A percentile compares a stretch with the other conserved stretches of the same genome.
Conservation (phyloP, 2,888 invertebrate species). For the Eupithecia abbreviata region DNA sequence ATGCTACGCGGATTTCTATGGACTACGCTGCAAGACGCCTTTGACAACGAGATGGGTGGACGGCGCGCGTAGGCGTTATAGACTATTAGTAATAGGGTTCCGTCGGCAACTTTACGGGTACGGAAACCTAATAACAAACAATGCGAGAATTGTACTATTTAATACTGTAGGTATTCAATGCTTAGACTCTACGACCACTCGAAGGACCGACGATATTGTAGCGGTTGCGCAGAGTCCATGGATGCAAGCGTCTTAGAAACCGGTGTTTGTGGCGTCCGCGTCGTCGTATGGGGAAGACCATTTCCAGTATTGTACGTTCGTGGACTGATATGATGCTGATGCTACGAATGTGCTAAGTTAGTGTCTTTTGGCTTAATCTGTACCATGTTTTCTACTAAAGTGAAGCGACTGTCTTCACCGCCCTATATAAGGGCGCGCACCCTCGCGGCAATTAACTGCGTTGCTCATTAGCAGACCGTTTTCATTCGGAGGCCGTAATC, state of each 20-base stretch:
- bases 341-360: not conserved
- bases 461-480: slow-evolving; percentile 78
- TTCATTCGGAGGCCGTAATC: slow-evolving; percentile 74
- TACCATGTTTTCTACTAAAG: not conserved
- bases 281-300: no score
- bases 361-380: not conserved
- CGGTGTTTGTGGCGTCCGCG: no score
- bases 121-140: not conserved
- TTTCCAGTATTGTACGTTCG: not conserved
- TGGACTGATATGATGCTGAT: no score
- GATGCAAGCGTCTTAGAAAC: no score
- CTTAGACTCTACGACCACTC: not conserved
- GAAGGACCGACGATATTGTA: not conserved
- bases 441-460: slow-evolving; percentile 72
- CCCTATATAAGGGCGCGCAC: slow-evolving; percentile 42
- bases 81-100: no score
- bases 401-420: slow-evolving; percentile 19
- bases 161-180: no score
- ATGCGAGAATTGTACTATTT: not conserved
- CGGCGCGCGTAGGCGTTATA: no score
- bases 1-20: no score
- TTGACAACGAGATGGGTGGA: no score
- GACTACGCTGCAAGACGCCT: not conserved
- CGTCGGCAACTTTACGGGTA: not conserved
- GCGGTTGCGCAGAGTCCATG: no score